Evolutionary conservation across 53 echinoderm and acorn worm genomes (phyloP), one percentile per base, ranked within the genome.

Genomic region (Echinometra lucunter): DNA sequence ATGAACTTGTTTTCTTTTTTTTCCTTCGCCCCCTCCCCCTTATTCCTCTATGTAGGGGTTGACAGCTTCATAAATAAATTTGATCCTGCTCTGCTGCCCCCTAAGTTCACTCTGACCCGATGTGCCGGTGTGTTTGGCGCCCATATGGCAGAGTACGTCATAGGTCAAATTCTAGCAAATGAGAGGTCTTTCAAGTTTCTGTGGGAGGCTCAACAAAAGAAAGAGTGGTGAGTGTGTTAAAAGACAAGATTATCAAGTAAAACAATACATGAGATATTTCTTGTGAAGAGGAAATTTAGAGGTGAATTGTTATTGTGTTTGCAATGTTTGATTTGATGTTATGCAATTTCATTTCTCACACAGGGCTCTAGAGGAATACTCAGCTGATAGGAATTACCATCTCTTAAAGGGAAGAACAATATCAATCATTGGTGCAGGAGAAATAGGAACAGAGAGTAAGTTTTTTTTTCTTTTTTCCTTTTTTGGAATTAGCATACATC

Each of bases 111-210:
- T 11, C 88, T 91, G 34, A 95, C 95, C 37, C 93, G 96, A 38
- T 93, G 95, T 53, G 97, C 95, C 32, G 85, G 88, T 3, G 91
- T 63, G 42, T 90, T 96, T 45, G 85, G 63, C 13, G n/a, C n/a
- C 6, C 57, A 58, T 37, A 95, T 97, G 96, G 95, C 96, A 1
- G 95, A 97, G 96, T 97, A 96, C 89, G 96, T 96, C 35, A 96
- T 97, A 13, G 96, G 96, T 7, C 72, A 96, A 32, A 91, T 97
- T 18, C 37, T 97, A 7, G 95, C 96, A 40, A 87, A 92, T 58
- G 97, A 97, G 69, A 63, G 97, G 35, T 58, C 91, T 27, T 93
- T 96, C 45, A 13, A 58, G 53, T 45, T 69, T 42, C 30, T 91
- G 19, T 32, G 78, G 72, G 92, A 95, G 37, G 34, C 44, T 16